Percentiles rank a stretch among this genome's conserved stretches.
phyloP scores from a whole-genome alignment of 2,797 vertebrate genomes.

The Channa striata region DNA sequence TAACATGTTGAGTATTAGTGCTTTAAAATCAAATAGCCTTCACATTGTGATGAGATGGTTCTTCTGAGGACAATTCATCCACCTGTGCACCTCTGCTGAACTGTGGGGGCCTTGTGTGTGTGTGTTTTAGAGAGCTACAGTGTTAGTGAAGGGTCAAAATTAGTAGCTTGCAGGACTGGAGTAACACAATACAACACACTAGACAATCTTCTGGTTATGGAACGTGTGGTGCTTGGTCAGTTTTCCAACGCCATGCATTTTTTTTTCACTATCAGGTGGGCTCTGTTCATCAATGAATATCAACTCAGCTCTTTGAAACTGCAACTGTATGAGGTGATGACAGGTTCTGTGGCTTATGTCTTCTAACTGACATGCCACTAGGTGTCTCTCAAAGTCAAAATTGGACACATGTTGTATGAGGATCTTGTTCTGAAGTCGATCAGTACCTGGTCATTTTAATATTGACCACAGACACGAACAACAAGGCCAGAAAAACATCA shows the following conservation, averaged over 20 bases:
- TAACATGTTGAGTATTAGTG: no score
- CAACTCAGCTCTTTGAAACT: no score
- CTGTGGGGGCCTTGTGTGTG: neutral
- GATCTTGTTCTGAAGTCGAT: neutral
- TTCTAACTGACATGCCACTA: constrained; percentile 50
- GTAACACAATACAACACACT: no score
- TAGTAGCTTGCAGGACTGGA: neutral
- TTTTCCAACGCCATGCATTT: neutral
- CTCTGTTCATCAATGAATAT: no score
- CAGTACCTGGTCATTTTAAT: no score
- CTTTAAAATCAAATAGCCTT: no score
- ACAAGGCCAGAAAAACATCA: neutral
- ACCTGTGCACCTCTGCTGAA: neutral
- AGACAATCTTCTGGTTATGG: neutral
- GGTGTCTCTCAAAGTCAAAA: constrained; percentile 58
- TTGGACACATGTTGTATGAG: neutral
- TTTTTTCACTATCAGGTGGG: neutral
- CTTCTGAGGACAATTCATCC: no score
- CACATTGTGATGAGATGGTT: no score
- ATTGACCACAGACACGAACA: no score
- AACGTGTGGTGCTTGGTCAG: neutral
- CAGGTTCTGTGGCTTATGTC: constrained; percentile 1
- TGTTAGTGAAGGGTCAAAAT: neutral
- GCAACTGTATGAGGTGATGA: no score
- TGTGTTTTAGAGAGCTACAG: neutral